Evolutionary conservation across 2,797 vertebrate species (phyloP), one percentile per base, ranked within the genome.

Genomic region (Epinephelus malabaricus): DNA sequence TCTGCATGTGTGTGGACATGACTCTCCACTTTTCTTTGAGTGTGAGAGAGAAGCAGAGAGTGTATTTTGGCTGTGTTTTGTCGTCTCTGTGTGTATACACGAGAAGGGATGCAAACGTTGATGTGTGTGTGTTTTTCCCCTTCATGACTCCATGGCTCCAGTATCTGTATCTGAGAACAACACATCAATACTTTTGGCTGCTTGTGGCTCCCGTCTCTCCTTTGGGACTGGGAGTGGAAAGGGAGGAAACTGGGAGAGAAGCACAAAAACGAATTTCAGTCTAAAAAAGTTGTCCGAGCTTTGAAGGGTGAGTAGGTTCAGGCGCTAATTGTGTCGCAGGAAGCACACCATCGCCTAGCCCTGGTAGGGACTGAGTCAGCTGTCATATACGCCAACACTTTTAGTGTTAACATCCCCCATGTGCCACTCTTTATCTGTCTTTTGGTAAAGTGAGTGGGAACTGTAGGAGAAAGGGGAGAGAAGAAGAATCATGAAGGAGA

Each of bases 141-240:
- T 79, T 81, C 70, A 27, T 17, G 40, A 58, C 58, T 71, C 25
- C 49, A 23, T 47, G 55, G 68, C 63, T 78, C 49, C 72, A 59
- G 81, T 72, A 72, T 83, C 76, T 77, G 66, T 63, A 83, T 53
- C 63, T 43, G 61, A 56, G 64, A 84, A 82, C 45, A 63, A 78
- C 63, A 67, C 83, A 68, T 86, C 77, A 73, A 51, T 80, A 46
- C 66, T 85, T 82, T 82, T 86, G 86, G 78, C 65, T 49, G 43
- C 62, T 68, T 40, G 55, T 66, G 62, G 69, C 79, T 92, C 78
- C 71, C 21, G 9, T 83, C 45, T 19, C 67, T 84, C 81, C 54
- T 18, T 6, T 25, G 88, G 76, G 88, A 90, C 56, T 73, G 79
- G 76, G 83, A 85, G 84, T 74, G 81, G 70, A 72, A 72, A 75